Conservation (phyloP, 2,113 vertebrate genomes). For the Genyomyrus donnyi region DNA sequence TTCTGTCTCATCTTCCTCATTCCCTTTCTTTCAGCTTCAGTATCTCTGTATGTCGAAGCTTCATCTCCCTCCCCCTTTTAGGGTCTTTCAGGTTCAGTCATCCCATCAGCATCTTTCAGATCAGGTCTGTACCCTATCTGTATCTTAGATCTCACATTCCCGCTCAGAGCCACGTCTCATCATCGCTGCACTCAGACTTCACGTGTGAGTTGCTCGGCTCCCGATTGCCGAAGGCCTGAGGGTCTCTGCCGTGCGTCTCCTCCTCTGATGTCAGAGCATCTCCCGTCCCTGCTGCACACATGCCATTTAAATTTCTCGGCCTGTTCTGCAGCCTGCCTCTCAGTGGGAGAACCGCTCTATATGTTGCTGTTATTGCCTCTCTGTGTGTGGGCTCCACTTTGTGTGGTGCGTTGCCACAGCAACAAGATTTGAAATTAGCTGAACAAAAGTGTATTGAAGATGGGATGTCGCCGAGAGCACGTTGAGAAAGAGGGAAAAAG, state of each 20-base stretch:
- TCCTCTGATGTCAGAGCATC: not conserved
- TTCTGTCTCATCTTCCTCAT: not conserved
- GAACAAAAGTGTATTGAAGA: not conserved
- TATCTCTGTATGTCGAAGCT: not conserved
- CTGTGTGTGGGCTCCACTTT: constrained; percentile 17
- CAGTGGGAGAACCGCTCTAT: constrained; percentile 16
- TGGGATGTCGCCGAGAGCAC: not conserved
- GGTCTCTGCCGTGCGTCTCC: not conserved
- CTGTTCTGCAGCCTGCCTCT: not conserved
- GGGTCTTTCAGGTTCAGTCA: not conserved
- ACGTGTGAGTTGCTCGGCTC: not conserved
- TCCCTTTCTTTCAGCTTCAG: not conserved
- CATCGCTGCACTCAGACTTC: not conserved
- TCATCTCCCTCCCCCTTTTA: not conserved
- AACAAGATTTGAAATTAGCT: constrained; percentile 23
- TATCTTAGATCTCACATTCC: not conserved
- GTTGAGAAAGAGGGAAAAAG: not conserved
- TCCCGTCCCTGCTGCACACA: not conserved
- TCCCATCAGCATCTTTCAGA: not conserved
- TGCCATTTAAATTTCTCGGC: not conserved
- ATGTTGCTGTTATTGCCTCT: constrained; percentile 29
- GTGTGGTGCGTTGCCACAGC: constrained; percentile 26
- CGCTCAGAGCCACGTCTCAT: not conserved
- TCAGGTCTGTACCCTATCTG: not conserved
- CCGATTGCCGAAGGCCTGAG: not conserved